phyloP scores from a whole-genome alignment of 1,140 invertebrate species.

The Phenacoccus solenopsis region DNA sequence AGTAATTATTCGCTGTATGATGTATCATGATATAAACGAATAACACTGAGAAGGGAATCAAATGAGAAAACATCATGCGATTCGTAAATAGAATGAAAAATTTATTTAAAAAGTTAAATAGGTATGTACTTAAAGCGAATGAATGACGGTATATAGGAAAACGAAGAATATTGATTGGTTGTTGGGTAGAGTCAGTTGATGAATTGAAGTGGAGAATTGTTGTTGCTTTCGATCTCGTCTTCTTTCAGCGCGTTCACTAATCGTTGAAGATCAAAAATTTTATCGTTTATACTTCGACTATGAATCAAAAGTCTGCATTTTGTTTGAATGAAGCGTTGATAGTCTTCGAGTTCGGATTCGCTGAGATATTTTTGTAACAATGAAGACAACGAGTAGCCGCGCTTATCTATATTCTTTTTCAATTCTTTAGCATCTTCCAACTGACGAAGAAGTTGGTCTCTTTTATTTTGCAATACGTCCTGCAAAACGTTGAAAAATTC shows the following conservation, averaged over 20 bases:
- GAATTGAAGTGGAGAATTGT: constrained; percentile 84
- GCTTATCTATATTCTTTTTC: constrained; percentile 69
- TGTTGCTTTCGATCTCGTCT: constrained; percentile 61
- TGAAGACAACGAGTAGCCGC: constrained; percentile 58
- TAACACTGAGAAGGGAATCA: no score
- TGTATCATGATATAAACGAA: no score
- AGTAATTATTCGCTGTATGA: no score
- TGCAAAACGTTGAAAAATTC: no score
- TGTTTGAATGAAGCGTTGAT: constrained; percentile 80
- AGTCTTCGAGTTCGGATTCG: constrained; percentile 64
- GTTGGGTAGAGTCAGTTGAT: constrained; percentile 69
- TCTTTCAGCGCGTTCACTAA: constrained; percentile 62
- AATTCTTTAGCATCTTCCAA: constrained; percentile 72
- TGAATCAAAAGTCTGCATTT: constrained; percentile 83
- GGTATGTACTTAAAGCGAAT: no score
- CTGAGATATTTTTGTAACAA: constrained; percentile 62
- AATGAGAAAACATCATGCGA: no score
- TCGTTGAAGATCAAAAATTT: constrained; percentile 75
- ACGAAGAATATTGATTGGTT: no score
- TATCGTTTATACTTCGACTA: constrained; percentile 69
- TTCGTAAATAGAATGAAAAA: no score
- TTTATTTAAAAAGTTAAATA: no score
- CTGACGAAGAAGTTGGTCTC: constrained; percentile 63
- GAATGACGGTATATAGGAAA: no score
- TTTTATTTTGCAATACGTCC: constrained; percentile 61